Evolutionary conservation across 2,888 invertebrate genomes (phyloP).

Genomic region (Pollenia labialis): DNA sequence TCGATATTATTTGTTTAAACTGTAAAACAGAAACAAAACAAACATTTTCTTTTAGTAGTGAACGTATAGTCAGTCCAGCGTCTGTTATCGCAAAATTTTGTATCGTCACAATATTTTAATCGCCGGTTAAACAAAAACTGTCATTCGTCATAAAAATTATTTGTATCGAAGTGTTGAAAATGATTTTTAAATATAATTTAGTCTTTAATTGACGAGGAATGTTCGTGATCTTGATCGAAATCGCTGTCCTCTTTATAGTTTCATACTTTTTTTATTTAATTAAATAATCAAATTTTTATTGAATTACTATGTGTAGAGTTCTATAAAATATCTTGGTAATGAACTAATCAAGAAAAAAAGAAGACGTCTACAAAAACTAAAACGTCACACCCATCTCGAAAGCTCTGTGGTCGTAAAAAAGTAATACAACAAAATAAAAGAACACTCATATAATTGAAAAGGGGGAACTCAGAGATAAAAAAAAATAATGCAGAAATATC

Average conservation of each 20-base stretch:
- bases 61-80: conserved; percentile 23
- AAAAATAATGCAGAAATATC: not conserved
- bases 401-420: not conserved
- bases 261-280: conserved; percentile 14
- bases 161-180: conserved; percentile 26
- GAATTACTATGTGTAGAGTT: conserved; percentile 10
- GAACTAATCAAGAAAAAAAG: not conserved
- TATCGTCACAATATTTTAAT: conserved; percentile 33
- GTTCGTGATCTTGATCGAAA: not conserved
- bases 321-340: not conserved
- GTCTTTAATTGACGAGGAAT: conserved; percentile 21
- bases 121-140: conserved; percentile 40
- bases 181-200: conserved; percentile 16
- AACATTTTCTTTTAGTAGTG: conserved; percentile 16
- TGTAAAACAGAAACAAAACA: conserved; percentile 27
- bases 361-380: not conserved
- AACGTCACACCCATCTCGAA: conserved; percentile 36
- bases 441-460: not conserved
- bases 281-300: conserved; percentile 3
- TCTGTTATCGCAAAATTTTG: conserved; percentile 30
- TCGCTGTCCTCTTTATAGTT: not conserved
- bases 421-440: not conserved
- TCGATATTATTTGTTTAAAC: conserved; percentile 14
- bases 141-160: conserved; percentile 11
- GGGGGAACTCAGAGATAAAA: not conserved